Evolutionary conservation across 2,888 invertebrate genomes (phyloP).

Genomic region (Theristus sp.): DNA sequence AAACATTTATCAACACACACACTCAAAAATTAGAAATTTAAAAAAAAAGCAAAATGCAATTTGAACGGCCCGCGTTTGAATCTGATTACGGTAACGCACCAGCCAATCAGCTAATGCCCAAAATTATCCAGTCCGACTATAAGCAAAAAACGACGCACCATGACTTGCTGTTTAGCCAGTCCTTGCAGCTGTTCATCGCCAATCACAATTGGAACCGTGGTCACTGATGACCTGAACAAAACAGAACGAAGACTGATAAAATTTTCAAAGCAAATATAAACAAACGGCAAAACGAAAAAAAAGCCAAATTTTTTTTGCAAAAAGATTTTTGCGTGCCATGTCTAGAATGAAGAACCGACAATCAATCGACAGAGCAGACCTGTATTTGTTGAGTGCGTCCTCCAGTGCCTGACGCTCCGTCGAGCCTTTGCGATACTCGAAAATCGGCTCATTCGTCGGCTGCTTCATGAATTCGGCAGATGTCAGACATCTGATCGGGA

Average conservation of each 20-base stretch:
- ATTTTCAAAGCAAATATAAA: too few relatives aligned
- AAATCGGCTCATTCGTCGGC: slow-evolving; percentile 36
- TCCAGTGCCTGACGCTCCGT: slow-evolving; percentile 55
- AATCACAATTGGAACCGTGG: slow-evolving; percentile 86
- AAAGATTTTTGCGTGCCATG: too few relatives aligned
- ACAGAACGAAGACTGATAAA: too few relatives aligned
- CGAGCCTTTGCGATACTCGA: slow-evolving; percentile 59
- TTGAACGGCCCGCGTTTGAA: too few relatives aligned
- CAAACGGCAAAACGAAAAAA: too few relatives aligned
- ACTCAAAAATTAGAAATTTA: not conserved
- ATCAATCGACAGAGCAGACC: too few relatives aligned
- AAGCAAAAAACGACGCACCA: slow-evolving; percentile 13
- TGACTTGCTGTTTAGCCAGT: slow-evolving; percentile 55
- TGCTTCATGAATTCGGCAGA: slow-evolving; percentile 26
- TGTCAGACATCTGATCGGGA: slow-evolving; percentile 26
- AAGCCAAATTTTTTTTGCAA: too few relatives aligned
- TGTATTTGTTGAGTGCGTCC: slow-evolving; percentile 47
- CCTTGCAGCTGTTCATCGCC: slow-evolving; percentile 69
- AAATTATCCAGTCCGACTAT: not conserved
- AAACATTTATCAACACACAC: too few relatives aligned
- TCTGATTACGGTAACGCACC: too few relatives aligned
- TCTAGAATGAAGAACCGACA: too few relatives aligned
- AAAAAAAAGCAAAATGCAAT: not conserved
- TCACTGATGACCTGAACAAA: too few relatives aligned
- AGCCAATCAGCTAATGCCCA: too few relatives aligned